phyloP scores from a whole-genome alignment of 2,797 vertebrate genomes.

The Heteromormyrus szaboi region DNA sequence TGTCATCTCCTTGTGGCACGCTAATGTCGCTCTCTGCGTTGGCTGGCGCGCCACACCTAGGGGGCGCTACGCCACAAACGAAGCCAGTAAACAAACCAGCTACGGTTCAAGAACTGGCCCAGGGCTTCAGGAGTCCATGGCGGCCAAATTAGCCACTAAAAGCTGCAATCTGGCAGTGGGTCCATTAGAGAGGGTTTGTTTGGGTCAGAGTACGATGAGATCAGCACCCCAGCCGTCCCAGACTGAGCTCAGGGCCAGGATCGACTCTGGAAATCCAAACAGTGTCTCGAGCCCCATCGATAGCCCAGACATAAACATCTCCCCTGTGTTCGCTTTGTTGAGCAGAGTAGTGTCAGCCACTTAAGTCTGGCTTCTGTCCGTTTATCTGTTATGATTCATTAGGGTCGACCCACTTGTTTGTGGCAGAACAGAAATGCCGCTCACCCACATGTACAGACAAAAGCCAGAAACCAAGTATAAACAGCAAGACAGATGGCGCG shows the following conservation, averaged over 20 bases:
- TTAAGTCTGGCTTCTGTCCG: not conserved
- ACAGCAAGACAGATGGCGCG: not conserved
- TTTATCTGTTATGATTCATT: not conserved
- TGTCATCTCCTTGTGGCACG: not conserved
- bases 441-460: not conserved
- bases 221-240: not conserved
- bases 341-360: not conserved
- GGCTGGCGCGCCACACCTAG: not conserved
- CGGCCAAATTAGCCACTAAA: not conserved
- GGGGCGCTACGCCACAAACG: not conserved
- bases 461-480: not conserved
- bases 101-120: not conserved
- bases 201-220: not conserved
- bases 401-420: not conserved
- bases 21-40: not conserved
- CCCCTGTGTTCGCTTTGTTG: not conserved
- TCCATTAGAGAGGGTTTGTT: not conserved
- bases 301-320: not conserved
- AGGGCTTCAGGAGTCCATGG: not conserved
- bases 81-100: not conserved
- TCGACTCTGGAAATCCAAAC: not conserved
- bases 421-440: not conserved
- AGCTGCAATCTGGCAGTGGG: not conserved
- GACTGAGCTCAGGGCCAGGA: not conserved
- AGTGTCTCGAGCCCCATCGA: not conserved